These are phyloP conservation scores for Lasioglossum calceatum DNA, from an alignment of 2,888 invertebrate genomes.

Conservation along the genomic window DNA sequence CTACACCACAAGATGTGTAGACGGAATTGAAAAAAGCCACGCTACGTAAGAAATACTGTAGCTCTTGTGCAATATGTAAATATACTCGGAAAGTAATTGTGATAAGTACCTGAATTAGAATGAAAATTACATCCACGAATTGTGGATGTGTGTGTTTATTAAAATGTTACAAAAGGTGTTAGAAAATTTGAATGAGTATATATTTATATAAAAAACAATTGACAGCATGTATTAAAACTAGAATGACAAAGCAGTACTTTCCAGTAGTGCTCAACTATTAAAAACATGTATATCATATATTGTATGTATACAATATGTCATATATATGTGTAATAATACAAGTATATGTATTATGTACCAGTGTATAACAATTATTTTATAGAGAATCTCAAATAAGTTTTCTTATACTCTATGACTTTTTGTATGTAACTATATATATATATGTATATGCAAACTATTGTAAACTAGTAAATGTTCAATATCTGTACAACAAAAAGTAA, in stretches of 20 bases:
- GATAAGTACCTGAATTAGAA: constrained; percentile 61
- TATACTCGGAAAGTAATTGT: constrained; percentile 34
- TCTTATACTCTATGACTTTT: constrained; percentile 23
- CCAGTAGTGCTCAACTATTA: constrained; percentile 46
- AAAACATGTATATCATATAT: not conserved
- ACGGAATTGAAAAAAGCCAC: not conserved
- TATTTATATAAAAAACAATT: constrained; percentile 34
- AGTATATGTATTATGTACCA: not conserved
- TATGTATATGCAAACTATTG: not conserved
- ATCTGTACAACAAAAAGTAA: constrained; percentile 9
- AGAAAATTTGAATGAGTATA: constrained; percentile 18
- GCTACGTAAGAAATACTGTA: not conserved
- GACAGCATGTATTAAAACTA: constrained; percentile 15
- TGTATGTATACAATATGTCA: no score
- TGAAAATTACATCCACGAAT: not conserved
- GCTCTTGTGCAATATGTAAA: constrained; percentile 1
- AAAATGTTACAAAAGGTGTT: constrained; percentile 10
- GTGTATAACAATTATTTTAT: constrained; percentile 45
- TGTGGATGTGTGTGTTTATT: constrained; percentile 4
- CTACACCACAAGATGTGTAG: not conserved
- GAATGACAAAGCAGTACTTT: constrained; percentile 6
- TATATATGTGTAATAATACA: constrained; percentile 12
- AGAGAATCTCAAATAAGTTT: constrained; percentile 15
- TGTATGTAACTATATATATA: constrained; percentile 9
- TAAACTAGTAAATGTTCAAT: constrained; percentile 14